phyloP scores from a whole-genome alignment of 2,113 vertebrate species.

The Mesembrinibis cayennensis region DNA sequence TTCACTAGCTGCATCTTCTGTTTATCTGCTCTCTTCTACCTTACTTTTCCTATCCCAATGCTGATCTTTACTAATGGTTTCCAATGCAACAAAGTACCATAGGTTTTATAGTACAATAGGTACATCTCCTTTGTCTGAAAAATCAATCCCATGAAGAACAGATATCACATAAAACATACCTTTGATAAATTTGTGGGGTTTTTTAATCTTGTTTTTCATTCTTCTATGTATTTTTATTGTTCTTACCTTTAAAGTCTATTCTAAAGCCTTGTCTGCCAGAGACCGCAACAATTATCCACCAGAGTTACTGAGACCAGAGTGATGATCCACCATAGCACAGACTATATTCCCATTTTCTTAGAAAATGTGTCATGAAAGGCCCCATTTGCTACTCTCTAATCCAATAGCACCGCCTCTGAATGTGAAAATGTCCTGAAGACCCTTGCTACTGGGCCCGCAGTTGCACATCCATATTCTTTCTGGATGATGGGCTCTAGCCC shows the following conservation, averaged over 20 bases:
- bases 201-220: not conserved
- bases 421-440: not conserved
- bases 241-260: not conserved
- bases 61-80: not conserved
- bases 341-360: not conserved
- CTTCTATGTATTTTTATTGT: not conserved
- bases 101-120: not conserved
- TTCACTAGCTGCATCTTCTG: not conserved
- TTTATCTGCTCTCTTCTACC: not conserved
- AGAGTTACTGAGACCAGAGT: not conserved
- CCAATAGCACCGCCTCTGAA: not conserved
- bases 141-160: not conserved
- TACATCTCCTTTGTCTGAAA: not conserved
- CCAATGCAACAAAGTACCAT: not conserved
- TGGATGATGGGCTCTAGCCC: rapidly evolving
- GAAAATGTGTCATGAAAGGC: not conserved
- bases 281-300: not conserved
- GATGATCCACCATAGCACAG: not conserved
- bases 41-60: not conserved
- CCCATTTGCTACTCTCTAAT: not conserved
- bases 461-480: not conserved
- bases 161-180: not conserved
- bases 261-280: not conserved
- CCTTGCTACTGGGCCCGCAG: not conserved
- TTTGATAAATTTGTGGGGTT: not conserved